Evolutionary conservation across 2,113 vertebrate genomes (phyloP).

Genomic region (Entomyzon cyanotis): DNA sequence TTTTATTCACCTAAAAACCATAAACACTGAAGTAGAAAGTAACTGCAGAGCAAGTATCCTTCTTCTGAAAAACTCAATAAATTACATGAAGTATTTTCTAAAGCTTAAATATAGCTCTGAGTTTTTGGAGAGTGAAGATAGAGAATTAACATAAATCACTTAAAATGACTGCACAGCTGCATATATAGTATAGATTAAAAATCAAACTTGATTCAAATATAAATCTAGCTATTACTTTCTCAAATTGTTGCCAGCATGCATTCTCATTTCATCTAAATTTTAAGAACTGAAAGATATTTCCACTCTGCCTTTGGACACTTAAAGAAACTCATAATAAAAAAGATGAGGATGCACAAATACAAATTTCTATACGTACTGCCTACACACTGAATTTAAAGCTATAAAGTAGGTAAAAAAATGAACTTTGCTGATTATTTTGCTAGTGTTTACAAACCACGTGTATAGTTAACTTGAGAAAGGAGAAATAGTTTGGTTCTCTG

Average conservation of each 20-base stretch:
- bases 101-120: background rate
- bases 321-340: background rate
- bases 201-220: background rate
- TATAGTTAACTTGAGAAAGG: background rate
- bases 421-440: background rate
- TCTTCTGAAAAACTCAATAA: background rate
- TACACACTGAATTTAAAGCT: background rate
- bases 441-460: background rate
- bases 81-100: background rate
- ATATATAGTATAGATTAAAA: background rate
- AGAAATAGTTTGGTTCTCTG: background rate
- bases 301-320: background rate
- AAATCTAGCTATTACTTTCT: background rate
- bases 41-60: background rate
- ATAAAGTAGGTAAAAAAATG: background rate
- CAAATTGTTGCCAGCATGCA: background rate
- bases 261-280: background rate
- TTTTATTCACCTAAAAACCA: background rate
- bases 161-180: background rate
- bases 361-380: background rate
- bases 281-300: background rate
- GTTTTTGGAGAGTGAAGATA: background rate
- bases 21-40: background rate
- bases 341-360: background rate
- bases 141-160: background rate